These are phyloP conservation scores for Canis aureus DNA, from an alignment of 2,113 vertebrate species.

Conservation along the genomic window DNA sequence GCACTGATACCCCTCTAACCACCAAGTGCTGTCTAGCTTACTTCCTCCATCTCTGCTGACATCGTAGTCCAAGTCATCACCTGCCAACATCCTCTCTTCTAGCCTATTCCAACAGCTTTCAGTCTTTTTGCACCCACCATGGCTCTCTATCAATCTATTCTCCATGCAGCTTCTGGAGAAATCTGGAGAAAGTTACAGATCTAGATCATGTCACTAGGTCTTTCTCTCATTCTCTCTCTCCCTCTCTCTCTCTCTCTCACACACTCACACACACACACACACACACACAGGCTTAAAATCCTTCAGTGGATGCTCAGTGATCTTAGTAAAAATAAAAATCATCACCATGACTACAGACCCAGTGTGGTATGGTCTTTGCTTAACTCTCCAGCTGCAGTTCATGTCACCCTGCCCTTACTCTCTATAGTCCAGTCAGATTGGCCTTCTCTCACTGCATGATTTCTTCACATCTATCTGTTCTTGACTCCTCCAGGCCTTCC, in stretches of 20 bases:
- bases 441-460: background rate
- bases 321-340: constrained; percentile 18
- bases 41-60: background rate
- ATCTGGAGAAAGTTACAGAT: constrained; percentile 19
- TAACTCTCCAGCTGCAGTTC: background rate
- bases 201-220: background rate
- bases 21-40: background rate
- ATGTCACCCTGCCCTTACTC: background rate
- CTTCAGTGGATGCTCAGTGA: background rate
- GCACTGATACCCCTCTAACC: background rate
- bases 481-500: background rate
- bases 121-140: background rate
- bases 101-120: background rate
- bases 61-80: background rate
- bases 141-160: background rate
- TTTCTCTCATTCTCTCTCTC: background rate
- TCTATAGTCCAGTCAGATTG: background rate
- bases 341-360: background rate
- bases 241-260: background rate
- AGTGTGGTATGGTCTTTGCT: background rate
- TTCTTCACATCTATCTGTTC: background rate
- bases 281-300: background rate
- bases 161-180: background rate
- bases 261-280: background rate
- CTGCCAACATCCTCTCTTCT: background rate